These are phyloP conservation scores for Scopus umbretta DNA, from an alignment of 2,113 vertebrate genomes.

Conservation along the genomic window DNA sequence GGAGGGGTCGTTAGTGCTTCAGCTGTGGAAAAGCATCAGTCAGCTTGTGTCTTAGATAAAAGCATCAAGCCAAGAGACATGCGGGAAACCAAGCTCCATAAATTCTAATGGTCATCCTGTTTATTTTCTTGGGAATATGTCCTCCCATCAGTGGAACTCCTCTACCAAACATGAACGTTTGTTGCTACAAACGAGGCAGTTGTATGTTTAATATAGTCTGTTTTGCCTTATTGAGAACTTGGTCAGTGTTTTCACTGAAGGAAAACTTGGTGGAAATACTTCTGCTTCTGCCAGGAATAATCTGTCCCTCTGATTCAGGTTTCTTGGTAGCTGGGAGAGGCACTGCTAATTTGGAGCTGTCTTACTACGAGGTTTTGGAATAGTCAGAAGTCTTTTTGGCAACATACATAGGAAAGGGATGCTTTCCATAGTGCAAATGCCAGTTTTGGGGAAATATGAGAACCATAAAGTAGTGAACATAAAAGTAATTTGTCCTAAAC, in stretches of 20 bases:
- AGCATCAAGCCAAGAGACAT: neutral
- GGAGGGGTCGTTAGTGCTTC: neutral
- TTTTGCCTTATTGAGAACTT: neutral
- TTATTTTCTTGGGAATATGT: neutral
- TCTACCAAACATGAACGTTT: neutral
- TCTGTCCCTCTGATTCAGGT: constrained; percentile 10
- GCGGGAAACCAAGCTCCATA: neutral
- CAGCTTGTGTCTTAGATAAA: neutral
- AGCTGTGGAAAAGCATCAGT: neutral
- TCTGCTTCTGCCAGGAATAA: neutral
- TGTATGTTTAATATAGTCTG: neutral
- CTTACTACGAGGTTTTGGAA: neutral
- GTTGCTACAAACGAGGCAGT: neutral
- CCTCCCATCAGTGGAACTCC: neutral
- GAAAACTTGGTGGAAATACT: neutral
- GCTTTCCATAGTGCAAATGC: neutral
- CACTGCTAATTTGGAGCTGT: neutral
- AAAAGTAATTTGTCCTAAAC: neutral
- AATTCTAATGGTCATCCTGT: neutral
- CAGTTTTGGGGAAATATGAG: neutral
- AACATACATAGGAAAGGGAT: neutral
- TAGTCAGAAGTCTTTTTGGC: neutral
- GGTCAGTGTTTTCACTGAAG: neutral
- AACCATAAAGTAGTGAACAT: neutral
- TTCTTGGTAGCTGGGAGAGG: neutral